Base-by-base conservation (phyloP, 2,888 invertebrate species). In the Agrypnus murinus region DNA sequence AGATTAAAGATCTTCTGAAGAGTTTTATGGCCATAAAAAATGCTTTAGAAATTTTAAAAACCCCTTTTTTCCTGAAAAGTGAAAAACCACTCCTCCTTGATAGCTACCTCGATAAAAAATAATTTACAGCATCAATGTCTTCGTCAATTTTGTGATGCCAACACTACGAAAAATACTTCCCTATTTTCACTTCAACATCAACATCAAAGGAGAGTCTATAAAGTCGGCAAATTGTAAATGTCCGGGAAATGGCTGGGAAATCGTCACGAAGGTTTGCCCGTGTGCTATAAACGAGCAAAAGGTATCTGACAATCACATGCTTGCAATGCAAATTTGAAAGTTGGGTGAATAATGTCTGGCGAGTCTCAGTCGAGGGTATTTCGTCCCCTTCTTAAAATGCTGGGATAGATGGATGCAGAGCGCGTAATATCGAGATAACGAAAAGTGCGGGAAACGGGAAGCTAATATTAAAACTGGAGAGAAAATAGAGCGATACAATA, bases 181-280 rank as follows among this genome's bases (percentile, higher is more conserved):
- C 38, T 58, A 58, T 45, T 60, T 59, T 46, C 60, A 60, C 46
- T 60, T 45, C 14, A 34, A 12, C 40, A 12, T 53, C 2, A 15
- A 46, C 60, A 60, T 60, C 60, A 60, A 46, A 60, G 45, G 32
- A 12, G 15, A 12, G 15, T 12, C 43, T 43, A 46, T 60, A 46
- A 60, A 60, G 46, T 43, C 60, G 60, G 60, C n/a, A 60, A 60
- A 60, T 60, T 60, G 60, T 60, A 46, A 46, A 60, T 60, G 60
- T 60, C 60, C 60, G 60, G 60, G 60, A 60, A 60, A 59, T 45
- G 59, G 32, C 43, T 59, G 17, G 43, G 40, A 59, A 59, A 60
- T 60, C 60, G 60, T 60, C 60, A 17, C 60, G 46, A 45, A 38
- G 17, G 60, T 60, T 60, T 60, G 46, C 32, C 34, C 25, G 25